Percentiles rank a stretch among this genome's conserved stretches.
phyloP scores from a whole-genome alignment of 2,888 invertebrate genomes.

The Sphecodes monilicornis region DNA sequence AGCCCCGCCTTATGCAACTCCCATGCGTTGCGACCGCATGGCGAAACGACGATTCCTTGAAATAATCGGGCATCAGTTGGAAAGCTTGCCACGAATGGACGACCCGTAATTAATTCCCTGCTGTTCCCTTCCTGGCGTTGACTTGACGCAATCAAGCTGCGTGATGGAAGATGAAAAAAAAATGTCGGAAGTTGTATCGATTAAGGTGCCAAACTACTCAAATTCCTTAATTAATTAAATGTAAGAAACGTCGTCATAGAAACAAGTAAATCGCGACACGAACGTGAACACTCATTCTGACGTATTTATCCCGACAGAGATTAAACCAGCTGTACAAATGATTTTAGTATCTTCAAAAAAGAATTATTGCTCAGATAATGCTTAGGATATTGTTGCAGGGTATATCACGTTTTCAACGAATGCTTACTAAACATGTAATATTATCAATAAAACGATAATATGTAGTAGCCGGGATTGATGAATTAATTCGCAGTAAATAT shows the following conservation, averaged over 20 bases:
- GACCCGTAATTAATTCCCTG: constrained; percentile 53
- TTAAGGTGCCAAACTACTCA: not conserved
- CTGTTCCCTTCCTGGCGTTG: not conserved
- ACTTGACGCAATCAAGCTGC: constrained; percentile 35
- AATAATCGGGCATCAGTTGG: constrained; percentile 56
- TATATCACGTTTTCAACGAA: too few species aligned
- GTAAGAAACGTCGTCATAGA: not conserved
- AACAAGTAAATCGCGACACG: not conserved
- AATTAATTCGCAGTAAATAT: too few species aligned
- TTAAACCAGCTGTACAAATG: too few species aligned
- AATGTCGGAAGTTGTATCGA: constrained; percentile 1
- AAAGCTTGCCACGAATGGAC: constrained; percentile 32
- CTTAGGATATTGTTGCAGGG: too few species aligned
- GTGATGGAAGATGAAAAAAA: constrained; percentile 36
- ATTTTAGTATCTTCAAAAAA: too few species aligned
- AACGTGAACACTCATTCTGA: not conserved
- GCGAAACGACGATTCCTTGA: constrained; percentile 68
- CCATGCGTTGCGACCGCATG: constrained; percentile 52
- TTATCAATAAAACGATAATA: too few species aligned
- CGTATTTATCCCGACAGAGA: too few species aligned
- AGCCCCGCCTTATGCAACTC: constrained; percentile 66
- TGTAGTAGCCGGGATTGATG: too few species aligned
- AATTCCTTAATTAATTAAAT: not conserved
- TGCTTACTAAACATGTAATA: too few species aligned
- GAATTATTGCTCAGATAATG: too few species aligned